Base-by-base conservation (phyloP, 2,888 invertebrate genomes). In the Schrankia costaestrigalis region DNA sequence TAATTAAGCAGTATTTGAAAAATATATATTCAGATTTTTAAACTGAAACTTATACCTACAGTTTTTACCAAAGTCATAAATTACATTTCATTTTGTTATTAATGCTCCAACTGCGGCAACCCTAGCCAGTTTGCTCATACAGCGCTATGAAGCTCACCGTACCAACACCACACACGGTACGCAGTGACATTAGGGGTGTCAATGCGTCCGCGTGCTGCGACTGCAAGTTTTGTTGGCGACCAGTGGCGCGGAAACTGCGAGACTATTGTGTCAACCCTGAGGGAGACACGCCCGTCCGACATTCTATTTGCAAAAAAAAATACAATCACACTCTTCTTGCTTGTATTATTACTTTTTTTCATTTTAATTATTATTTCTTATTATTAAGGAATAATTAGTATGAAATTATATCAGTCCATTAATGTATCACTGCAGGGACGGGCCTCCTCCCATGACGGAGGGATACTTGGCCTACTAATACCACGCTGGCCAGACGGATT, bases 251-350 rank as follows among this genome's bases (percentile, higher is more conserved):
- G 75, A 83, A 86, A 77, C 71, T 60, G 61, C 39, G 56, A 54
- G 58, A 41, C 48, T 63, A 73, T 78, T 81, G 77, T 78, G 77
- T 72, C 78, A 80, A 60, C 80, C 80, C 78, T 82, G 53, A 62
- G 71, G 67, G 64, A 64, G 63, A 63, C 65, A 54, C 56, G 57
- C 57, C 55, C 36, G 56, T 55, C 41, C 42, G 37, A 46, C 42
- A 48, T 56, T 62, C 59, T 63, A 66, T 62, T 55, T 57, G 53
- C 46, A 56, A 51, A 60, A 14, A 47, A 47, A n/a, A n/a, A n/a
- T n/a, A 45, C 38, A 46, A 50, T 46, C 19, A 41, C 29, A 35
- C 13, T 33, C 11, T 35, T 25, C 30, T 40, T 39, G 41, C 40
- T 53, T 47, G 50, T 57, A 31, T 45, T 46, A 18, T 25, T 18